Conservation (phyloP, 2,113 vertebrate species). For the Eleginops maclovinus region DNA sequence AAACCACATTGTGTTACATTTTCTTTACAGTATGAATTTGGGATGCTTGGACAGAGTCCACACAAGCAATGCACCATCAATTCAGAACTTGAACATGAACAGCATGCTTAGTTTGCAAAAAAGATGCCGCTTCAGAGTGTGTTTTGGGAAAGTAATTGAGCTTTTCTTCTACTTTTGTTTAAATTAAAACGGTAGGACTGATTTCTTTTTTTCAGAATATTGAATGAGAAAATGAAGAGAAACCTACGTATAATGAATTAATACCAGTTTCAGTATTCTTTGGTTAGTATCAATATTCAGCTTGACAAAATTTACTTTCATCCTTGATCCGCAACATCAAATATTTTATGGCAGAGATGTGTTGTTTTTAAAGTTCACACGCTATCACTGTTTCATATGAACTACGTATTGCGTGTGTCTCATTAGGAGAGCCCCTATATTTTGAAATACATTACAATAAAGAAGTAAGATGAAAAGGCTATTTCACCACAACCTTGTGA, state of each 20-base stretch:
- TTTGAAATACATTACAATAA: constrained; percentile 5
- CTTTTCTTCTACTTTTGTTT: background rate
- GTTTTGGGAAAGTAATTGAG: background rate
- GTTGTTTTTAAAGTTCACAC: constrained; percentile 2
- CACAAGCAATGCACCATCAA: background rate
- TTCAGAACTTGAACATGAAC: background rate
- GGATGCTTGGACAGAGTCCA: background rate
- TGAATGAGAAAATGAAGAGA: background rate
- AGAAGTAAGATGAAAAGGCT: background rate
- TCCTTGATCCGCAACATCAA: background rate
- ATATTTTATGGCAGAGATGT: background rate
- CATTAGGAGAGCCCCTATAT: background rate
- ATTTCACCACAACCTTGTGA: background rate
- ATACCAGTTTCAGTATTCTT: background rate
- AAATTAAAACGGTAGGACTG: background rate
- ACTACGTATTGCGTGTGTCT: background rate
- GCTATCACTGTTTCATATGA: background rate
- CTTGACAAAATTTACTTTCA: background rate
- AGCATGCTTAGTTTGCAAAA: background rate
- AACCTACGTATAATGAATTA: background rate
- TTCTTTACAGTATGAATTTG: constrained; percentile 8
- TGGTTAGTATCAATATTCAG: background rate
- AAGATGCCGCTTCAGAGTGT: background rate
- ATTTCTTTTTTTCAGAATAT: background rate
- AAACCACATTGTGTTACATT: constrained; percentile 28